Evolutionary conservation across 2,113 vertebrate species (phyloP).

Genomic region (Hippocampus barbouri): DNA sequence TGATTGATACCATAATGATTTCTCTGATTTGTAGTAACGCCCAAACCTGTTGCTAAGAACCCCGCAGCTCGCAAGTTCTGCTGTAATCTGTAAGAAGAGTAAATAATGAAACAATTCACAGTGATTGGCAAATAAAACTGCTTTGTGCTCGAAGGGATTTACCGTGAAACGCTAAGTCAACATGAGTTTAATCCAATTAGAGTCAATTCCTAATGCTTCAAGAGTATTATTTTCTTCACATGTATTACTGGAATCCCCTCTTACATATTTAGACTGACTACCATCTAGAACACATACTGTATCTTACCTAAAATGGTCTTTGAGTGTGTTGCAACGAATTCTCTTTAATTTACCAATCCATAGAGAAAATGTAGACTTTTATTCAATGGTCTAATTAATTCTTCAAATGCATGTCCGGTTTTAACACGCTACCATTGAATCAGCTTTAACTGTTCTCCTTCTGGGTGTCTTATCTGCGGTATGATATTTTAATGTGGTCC

Average conservation of each 20-base stretch:
- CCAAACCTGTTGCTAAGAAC: not conserved
- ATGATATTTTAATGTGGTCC: constrained; percentile 59
- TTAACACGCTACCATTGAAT: constrained; percentile 38
- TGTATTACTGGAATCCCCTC: constrained; percentile 5
- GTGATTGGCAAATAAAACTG: constrained; percentile 16
- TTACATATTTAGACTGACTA: constrained; percentile 3
- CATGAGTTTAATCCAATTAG: constrained; percentile 29
- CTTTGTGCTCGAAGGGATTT: constrained; percentile 11
- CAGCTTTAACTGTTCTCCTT: constrained; percentile 13
- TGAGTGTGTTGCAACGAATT: constrained; percentile 9
- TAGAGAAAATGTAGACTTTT: constrained; percentile 1
- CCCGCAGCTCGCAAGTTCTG: not conserved
- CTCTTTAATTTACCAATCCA: constrained; percentile 8
- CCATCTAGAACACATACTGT: not conserved
- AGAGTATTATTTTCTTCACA: constrained; percentile 1
- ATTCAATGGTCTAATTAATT: not conserved
- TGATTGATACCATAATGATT: not conserved
- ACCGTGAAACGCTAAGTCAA: constrained; percentile 11
- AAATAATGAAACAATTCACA: constrained; percentile 14
- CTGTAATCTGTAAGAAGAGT: not conserved
- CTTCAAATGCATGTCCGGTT: constrained; percentile 30
- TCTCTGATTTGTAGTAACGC: not conserved
- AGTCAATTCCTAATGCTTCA: constrained; percentile 6
- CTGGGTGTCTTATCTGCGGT: constrained; percentile 54
- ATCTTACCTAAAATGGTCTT: not conserved